phyloP scores from a whole-genome alignment of 2,797 vertebrate genomes.

The Chelon auratus region DNA sequence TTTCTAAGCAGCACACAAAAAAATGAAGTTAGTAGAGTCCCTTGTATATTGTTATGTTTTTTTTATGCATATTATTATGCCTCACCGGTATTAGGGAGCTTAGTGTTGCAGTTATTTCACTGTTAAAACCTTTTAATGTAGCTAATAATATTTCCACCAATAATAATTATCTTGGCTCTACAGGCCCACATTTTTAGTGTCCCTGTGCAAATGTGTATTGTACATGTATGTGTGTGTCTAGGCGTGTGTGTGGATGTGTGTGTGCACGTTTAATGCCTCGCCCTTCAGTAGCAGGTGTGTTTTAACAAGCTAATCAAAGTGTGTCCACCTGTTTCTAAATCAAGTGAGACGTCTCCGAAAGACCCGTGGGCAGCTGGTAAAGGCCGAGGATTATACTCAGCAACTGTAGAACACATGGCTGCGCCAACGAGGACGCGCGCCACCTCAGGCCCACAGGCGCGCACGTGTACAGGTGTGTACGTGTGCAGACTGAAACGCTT shows the following conservation, averaged over 20 bases:
- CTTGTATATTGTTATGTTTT: not conserved
- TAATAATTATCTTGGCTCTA: conserved; percentile 54
- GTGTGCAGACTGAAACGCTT: not conserved
- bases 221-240: conserved; percentile 1
- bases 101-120: conserved; percentile 12
- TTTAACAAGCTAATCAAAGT: conserved; percentile 81
- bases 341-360: conserved; percentile 67
- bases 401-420: conserved; percentile 71
- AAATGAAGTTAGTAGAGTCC: not conserved
- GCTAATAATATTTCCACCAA: conserved; percentile 33
- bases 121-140: conserved; percentile 30
- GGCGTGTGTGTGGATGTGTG: conserved; percentile 19
- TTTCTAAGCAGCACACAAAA: not conserved
- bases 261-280: conserved; percentile 19
- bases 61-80: conserved; percentile 19
- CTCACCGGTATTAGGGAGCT: conserved; percentile 11
- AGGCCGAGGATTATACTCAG: conserved; percentile 69
- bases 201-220: conserved; percentile 7
- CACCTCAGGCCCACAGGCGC: conserved; percentile 1
- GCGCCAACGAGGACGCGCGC: conserved; percentile 26
- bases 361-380: conserved; percentile 72
- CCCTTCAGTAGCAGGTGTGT: conserved; percentile 72
- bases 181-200: conserved; percentile 24
- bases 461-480: conserved; percentile 12
- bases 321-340: conserved; percentile 80